phyloP scores from a whole-genome alignment of 2,888 invertebrate genomes.

The Chrysolina oricalcia region DNA sequence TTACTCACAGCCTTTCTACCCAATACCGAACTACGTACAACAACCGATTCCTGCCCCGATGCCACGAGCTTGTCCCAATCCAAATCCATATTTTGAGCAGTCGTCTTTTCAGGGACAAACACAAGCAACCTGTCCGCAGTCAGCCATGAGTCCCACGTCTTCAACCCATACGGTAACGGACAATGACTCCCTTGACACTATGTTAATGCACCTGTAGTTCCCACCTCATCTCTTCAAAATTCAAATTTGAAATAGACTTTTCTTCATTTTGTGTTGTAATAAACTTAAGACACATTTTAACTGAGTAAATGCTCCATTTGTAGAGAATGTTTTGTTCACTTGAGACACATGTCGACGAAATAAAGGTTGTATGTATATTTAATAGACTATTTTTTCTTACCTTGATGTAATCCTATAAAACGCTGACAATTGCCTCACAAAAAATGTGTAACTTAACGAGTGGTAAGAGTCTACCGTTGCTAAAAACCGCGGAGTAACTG shows the following conservation, averaged over 20 bases:
- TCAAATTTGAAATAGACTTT: slow-evolving; percentile 23
- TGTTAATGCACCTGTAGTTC: slow-evolving; percentile 36
- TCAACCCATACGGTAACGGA: slow-evolving; percentile 25
- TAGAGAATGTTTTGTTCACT: slow-evolving; percentile 5
- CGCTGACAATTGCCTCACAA: slow-evolving; percentile 36
- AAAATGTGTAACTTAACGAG: slow-evolving; percentile 36
- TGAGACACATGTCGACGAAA: slow-evolving; percentile 10
- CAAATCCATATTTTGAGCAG: slow-evolving; percentile 28
- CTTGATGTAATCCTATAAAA: slow-evolving; percentile 11
- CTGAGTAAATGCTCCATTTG: slow-evolving; percentile 9
- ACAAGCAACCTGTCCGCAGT: slow-evolving; percentile 25
- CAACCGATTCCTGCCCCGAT: slow-evolving; percentile 20
- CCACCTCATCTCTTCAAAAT: slow-evolving; percentile 32
- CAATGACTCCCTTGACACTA: slow-evolving; percentile 31
- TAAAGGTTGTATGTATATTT: not conserved
- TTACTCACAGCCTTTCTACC: slow-evolving; percentile 28
- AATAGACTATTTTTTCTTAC: slow-evolving; percentile 18
- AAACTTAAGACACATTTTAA: slow-evolving; percentile 18
- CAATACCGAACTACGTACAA: slow-evolving; percentile 5
- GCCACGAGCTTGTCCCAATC: slow-evolving; percentile 20
- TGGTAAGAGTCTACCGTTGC: slow-evolving; percentile 31
- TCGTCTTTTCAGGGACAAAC: slow-evolving; percentile 25
- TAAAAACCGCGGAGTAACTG: slow-evolving; percentile 39
- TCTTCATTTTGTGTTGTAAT: slow-evolving; percentile 21
- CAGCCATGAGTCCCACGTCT: slow-evolving; percentile 26